Conservation (phyloP, 2,888 invertebrate species). For the Pachydiplax longipennis region DNA sequence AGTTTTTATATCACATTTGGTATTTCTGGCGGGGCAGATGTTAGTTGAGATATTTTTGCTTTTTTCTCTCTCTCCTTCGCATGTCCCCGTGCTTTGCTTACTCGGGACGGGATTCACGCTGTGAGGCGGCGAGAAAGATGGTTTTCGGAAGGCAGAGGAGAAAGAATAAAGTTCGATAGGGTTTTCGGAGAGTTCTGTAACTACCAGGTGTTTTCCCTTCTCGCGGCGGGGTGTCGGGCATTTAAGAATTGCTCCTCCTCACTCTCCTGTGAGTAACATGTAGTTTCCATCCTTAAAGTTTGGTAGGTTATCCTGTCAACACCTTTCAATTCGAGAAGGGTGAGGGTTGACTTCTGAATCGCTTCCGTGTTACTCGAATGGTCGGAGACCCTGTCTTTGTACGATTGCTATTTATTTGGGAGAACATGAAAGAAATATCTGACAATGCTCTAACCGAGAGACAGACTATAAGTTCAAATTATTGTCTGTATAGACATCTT, state of each 20-base stretch:
- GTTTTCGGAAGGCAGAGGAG: not conserved
- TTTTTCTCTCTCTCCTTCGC: not conserved
- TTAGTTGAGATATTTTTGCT: slow-evolving; percentile 28
- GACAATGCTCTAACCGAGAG: too few species aligned
- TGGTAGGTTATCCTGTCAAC: slow-evolving; percentile 20
- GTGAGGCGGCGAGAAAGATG: not conserved
- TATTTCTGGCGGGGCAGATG: slow-evolving; percentile 29
- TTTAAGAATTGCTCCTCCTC: not conserved
- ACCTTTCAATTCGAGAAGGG: not conserved
- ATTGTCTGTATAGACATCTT: too few species aligned
- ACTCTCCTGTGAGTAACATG: not conserved
- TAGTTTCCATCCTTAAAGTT: not conserved
- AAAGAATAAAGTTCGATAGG: slow-evolving; percentile 29
- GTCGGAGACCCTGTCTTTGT: not conserved
- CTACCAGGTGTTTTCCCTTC: slow-evolving; percentile 31
- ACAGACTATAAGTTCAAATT: too few species aligned
- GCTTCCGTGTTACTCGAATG: not conserved
- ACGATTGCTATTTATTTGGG: not conserved
- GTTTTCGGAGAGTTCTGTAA: slow-evolving; percentile 18
- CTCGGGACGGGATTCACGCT: slow-evolving; percentile 1
- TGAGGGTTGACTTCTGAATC: not conserved
- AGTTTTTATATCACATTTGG: slow-evolving; percentile 35
- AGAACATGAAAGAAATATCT: not conserved
- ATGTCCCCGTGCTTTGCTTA: slow-evolving; percentile 6
- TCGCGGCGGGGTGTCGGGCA: not conserved